Evolutionary conservation across 2,888 invertebrate genomes (phyloP).

Genomic region (Tachina fera): DNA sequence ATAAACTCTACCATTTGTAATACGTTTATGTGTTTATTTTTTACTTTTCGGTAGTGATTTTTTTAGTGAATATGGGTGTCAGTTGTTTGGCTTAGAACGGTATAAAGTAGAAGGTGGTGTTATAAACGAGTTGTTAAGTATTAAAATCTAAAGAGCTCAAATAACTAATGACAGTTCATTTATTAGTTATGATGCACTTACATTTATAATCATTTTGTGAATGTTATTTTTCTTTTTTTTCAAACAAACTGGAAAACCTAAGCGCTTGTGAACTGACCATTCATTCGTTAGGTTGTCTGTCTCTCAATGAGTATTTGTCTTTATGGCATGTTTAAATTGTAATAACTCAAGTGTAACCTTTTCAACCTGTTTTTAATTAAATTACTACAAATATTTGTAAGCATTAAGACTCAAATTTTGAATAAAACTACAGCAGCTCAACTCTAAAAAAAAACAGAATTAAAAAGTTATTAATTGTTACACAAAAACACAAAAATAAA

Average conservation of each 20-base stretch:
- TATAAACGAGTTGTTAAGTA: constrained; percentile 62
- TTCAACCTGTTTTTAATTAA: constrained; percentile 69
- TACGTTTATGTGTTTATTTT: background rate
- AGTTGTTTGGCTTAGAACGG: constrained; percentile 9
- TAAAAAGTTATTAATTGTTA: constrained; percentile 64
- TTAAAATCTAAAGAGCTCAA: constrained; percentile 59
- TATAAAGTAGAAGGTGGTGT: constrained; percentile 59
- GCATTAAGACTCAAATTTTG: background rate
- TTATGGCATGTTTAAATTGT: background rate
- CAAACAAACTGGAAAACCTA: background rate
- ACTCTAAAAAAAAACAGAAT: constrained; percentile 5
- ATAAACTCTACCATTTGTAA: constrained; percentile 34
- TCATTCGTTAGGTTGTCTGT: background rate
- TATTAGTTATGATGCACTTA: constrained; percentile 55
- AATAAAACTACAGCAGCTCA: background rate
- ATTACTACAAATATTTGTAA: constrained; percentile 46
- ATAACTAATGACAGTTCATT: constrained; percentile 70
- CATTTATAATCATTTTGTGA: constrained; percentile 52
- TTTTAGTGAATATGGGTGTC: constrained; percentile 5
- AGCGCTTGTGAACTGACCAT: constrained; percentile 18
- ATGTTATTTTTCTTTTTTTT: constrained; percentile 10
- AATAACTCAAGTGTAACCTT: constrained; percentile 58
- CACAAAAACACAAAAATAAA: constrained; percentile 32
- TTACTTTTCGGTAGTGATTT: background rate
- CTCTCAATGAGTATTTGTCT: constrained; percentile 9